These are phyloP conservation scores for Mycetomoellerius zeteki DNA, from an alignment of 1,140 invertebrate species.

Conservation along the genomic window DNA sequence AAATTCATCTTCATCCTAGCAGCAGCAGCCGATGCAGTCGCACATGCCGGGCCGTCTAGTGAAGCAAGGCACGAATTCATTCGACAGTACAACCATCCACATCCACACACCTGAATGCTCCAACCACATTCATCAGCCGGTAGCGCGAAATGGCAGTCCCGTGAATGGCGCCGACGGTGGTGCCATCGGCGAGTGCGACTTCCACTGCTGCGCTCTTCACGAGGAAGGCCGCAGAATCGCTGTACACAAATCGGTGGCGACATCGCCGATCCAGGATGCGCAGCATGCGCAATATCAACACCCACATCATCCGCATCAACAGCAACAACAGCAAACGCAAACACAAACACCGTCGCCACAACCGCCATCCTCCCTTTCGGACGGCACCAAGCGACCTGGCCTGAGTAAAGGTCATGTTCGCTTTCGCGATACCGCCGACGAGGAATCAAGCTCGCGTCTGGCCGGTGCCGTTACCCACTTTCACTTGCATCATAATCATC, in stretches of 20 bases:
- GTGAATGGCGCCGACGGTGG: slow-evolving; percentile 88
- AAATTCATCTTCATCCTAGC: slow-evolving; percentile 33
- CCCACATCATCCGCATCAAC: slow-evolving; percentile 88
- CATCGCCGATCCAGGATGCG: slow-evolving; percentile 95
- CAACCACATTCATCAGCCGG: slow-evolving; percentile 91
- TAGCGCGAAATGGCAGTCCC: slow-evolving; percentile 87
- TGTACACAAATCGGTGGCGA: slow-evolving; percentile 96
- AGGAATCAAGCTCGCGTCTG: slow-evolving; percentile 82
- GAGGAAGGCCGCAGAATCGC: slow-evolving; percentile 96
- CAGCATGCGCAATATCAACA: slow-evolving; percentile 87
- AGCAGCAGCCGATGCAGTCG: slow-evolving; percentile 76
- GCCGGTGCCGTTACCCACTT: slow-evolving; percentile 82
- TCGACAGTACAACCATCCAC: slow-evolving; percentile 92
- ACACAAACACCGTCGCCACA: slow-evolving; percentile 87
- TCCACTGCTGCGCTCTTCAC: slow-evolving; percentile 97
- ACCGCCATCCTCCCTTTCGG: slow-evolving; percentile 86
- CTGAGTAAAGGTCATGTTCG: slow-evolving; percentile 86
- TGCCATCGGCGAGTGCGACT: slow-evolving; percentile 93
- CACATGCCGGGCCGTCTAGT: slow-evolving; percentile 87
- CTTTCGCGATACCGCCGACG: slow-evolving; percentile 86
- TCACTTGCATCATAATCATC: slow-evolving; percentile 82
- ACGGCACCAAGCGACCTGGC: slow-evolving; percentile 83
- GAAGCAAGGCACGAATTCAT: slow-evolving; percentile 90
- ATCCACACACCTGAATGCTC: slow-evolving; percentile 95
- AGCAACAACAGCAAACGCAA: slow-evolving; percentile 80